A percentile compares a stretch with the other conserved stretches of the same genome.
Evolutionary conservation across 2,113 vertebrate genomes (phyloP).

Genomic region (Platichthys flesus): DNA sequence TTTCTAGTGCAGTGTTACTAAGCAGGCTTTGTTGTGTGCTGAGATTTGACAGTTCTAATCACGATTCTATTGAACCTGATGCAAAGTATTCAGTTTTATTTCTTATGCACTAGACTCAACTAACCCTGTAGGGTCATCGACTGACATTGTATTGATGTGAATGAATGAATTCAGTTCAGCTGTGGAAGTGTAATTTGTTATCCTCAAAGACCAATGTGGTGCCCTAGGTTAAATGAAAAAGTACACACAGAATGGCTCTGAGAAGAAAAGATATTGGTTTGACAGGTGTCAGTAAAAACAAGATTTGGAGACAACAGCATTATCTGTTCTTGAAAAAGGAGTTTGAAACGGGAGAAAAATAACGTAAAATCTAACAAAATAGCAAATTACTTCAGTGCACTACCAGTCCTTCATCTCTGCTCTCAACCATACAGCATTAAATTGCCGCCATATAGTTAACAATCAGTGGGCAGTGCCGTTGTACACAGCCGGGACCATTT

Average conservation of each 20-base stretch:
- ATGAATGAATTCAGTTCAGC: background rate
- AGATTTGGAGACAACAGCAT: background rate
- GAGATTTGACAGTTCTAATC: background rate
- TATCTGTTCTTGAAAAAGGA: background rate
- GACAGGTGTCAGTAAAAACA: background rate
- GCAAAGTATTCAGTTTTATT: background rate
- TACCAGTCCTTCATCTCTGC: too few relatives aligned
- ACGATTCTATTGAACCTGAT: background rate
- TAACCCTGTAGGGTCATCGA: background rate
- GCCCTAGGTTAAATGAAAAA: background rate
- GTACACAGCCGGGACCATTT: too few relatives aligned
- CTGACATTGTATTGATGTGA: background rate
- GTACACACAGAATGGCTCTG: too few relatives aligned
- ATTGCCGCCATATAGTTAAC: background rate
- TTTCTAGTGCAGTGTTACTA: background rate
- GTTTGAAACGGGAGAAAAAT: too few relatives aligned
- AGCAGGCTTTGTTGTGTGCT: background rate
- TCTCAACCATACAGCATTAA: background rate
- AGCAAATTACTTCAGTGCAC: too few relatives aligned
- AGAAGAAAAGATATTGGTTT: background rate
- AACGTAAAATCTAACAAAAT: too few relatives aligned
- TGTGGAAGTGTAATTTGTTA: background rate
- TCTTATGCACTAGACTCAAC: background rate
- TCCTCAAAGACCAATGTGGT: background rate
- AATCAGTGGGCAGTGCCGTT: too few relatives aligned